These are phyloP conservation scores for Eulemur macaco DNA, from an alignment of 2,113 vertebrate genomes.

Conservation along the genomic window DNA sequence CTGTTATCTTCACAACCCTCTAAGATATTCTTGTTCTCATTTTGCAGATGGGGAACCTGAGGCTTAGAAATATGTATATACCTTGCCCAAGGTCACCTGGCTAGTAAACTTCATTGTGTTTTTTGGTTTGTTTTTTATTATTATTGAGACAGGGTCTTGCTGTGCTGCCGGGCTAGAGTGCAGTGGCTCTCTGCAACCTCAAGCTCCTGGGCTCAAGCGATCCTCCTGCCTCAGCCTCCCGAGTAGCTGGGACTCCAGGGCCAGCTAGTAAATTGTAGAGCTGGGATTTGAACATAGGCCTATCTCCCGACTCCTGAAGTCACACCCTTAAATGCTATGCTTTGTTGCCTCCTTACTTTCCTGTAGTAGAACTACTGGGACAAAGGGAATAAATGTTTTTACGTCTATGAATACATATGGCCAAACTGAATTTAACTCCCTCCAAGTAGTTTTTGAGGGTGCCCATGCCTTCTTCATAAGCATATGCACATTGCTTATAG, in stretches of 20 bases:
- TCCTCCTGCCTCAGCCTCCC: no score
- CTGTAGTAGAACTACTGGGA: not conserved
- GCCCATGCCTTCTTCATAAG: not conserved
- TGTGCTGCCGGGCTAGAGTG: no score
- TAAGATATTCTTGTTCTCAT: not conserved
- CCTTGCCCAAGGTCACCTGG: not conserved
- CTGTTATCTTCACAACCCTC: not conserved
- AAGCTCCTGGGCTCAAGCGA: no score
- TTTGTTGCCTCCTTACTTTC: not conserved
- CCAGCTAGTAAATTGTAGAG: not conserved
- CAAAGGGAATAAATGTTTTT: not conserved
- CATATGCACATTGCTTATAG: not conserved
- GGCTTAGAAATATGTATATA: not conserved
- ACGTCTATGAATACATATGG: not conserved
- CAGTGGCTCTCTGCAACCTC: no score
- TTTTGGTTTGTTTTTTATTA: not conserved
- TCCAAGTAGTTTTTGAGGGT: not conserved
- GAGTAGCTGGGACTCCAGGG: no score
- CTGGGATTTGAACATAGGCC: not conserved
- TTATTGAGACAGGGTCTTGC: no score
- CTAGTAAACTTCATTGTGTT: not conserved
- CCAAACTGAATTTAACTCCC: not conserved
- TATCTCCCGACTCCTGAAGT: not conserved
- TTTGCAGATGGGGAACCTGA: not conserved
- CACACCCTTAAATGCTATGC: not conserved